phyloP scores from a whole-genome alignment of 2,113 vertebrate genomes.

The Apteryx owenii region DNA sequence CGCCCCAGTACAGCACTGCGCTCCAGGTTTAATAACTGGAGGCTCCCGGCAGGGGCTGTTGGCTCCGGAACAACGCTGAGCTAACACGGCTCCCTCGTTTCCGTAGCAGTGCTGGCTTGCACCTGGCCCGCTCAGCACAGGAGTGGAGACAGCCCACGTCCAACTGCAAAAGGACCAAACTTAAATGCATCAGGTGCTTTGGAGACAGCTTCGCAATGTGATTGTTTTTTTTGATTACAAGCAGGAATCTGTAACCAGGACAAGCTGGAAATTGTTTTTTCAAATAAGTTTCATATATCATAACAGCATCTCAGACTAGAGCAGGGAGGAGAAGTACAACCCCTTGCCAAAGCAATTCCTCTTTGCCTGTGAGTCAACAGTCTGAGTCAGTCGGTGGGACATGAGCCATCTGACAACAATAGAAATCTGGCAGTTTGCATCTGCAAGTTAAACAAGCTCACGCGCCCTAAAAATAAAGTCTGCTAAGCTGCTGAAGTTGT shows the following conservation, averaged over 20 bases:
- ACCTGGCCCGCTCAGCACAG: background rate
- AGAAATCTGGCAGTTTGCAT: background rate
- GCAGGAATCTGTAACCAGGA: background rate
- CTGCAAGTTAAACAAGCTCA: background rate
- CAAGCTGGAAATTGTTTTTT: background rate
- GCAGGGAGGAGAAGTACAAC: background rate
- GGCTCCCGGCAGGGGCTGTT: background rate
- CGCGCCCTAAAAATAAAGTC: conserved; percentile 48
- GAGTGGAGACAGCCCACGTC: background rate
- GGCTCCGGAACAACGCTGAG: background rate
- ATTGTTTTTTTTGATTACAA: background rate
- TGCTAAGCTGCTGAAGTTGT: conserved; percentile 38
- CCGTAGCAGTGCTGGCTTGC: background rate
- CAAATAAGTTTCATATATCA: background rate
- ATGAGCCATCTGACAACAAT: conserved; percentile 47
- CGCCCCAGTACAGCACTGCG: background rate
- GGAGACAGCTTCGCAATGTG: accelerated
- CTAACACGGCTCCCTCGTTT: background rate
- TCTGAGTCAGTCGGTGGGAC: conserved; percentile 17
- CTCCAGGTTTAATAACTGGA: background rate
- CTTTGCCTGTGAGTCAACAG: background rate
- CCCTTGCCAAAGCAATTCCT: background rate
- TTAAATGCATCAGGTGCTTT: background rate
- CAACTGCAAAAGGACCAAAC: background rate
- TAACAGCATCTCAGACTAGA: background rate